Evolutionary conservation across 2,888 invertebrate species (phyloP), one percentile per base, ranked within the genome.

Genomic region (Plebejus argus): DNA sequence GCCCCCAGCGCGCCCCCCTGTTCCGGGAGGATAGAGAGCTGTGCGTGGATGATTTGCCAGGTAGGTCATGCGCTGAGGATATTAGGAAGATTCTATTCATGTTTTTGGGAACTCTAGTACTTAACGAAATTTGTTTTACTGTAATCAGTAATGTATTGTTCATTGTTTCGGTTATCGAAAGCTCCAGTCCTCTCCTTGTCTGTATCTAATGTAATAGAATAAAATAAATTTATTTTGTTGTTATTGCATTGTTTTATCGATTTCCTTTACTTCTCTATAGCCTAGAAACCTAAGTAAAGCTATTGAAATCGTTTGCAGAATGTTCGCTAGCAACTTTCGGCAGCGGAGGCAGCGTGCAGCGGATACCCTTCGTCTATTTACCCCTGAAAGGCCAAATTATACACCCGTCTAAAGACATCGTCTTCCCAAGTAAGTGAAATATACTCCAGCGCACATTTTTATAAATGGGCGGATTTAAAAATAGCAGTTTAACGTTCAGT

Each of bases 361-460:
- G 96, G 86, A 97, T 98, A 83, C 98, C 98, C 33, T 97, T 97
- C 88, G 97, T 98, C 28, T 98, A 97, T 88, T 92, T 98, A 82
- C 98, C 98, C 23, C 93, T 97, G 81, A 96, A 97, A 86, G 97
- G 97, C 70, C 98, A 98, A 92, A 97, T 98, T 83, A 97, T 98
- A 83, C 97, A 98, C 91, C 98, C 98, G 1, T 97, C 97, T 81
- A 96, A 96, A 84, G 97, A 98, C 93, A 97, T 98, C 86, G 96
- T 95, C 84, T 97, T 98, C 89, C 95, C 96, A 90, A 97, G 97
- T 97, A 90, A 87, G 85, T 53, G 15, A 39, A 1, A 39, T 3
- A 39, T 28, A 28, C 28, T 28, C 2, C 2, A 2, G 2, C 28
- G 2, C 28, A 28, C 2, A 28, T 28, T 28, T 28, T 28, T 28